phyloP scores from a whole-genome alignment of 92 coral and sea anemone genomes.

The Zoanthus sociatus region DNA sequence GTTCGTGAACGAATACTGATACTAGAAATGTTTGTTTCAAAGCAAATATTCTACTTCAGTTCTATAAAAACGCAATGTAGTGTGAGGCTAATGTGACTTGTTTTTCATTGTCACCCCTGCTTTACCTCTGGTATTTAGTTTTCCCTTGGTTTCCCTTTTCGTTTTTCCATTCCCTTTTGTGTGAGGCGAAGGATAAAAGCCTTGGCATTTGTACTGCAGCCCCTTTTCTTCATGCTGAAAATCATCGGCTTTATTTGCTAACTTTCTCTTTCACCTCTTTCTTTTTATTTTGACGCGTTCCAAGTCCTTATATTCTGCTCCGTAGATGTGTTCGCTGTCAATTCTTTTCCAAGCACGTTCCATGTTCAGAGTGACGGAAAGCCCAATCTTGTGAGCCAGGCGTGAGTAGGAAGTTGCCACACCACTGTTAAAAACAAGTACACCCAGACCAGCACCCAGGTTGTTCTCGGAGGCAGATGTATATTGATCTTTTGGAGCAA shows the following conservation, averaged over 20 bases:
- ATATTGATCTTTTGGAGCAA: constrained; percentile 65
- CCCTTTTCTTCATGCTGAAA: constrained; percentile 1
- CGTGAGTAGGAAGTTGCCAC: constrained; percentile 37
- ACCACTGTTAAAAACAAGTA: constrained; percentile 61
- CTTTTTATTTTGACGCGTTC: neutral
- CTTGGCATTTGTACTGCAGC: neutral
- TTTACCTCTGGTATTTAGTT: neutral
- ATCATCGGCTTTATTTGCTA: neutral
- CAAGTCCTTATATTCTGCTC: constrained; percentile 43
- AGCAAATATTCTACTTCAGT: neutral
- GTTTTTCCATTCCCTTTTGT: neutral
- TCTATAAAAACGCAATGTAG: neutral
- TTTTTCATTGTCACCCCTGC: neutral
- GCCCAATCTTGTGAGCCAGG: constrained; percentile 37
- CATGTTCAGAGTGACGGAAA: constrained; percentile 35
- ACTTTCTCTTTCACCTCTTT: neutral
- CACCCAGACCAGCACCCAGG: constrained; percentile 56
- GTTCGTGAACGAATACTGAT: neutral
- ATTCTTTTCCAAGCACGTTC: constrained; percentile 38
- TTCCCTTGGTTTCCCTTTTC: neutral
- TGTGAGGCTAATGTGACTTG: neutral
- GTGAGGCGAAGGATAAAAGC: neutral
- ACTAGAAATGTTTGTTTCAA: neutral
- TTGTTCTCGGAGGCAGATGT: constrained; percentile 49
- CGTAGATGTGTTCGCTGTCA: constrained; percentile 29